Base-by-base conservation (phyloP, 2,113 vertebrate species). In the Castor canadensis region DNA sequence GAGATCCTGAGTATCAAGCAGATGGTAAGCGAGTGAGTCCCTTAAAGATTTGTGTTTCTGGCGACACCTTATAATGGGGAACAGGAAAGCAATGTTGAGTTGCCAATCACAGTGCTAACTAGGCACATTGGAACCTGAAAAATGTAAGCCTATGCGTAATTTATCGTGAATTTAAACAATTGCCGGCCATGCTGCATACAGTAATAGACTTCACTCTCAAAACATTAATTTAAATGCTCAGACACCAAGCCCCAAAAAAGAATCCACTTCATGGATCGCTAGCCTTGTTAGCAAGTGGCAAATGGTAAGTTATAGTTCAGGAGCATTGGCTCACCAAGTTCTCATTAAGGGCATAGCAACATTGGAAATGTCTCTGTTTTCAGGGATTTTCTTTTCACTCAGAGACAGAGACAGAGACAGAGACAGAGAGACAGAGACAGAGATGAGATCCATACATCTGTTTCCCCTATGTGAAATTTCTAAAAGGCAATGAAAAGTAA, bases 241-340 rank as follows among this genome's bases (percentile, higher is more conserved):
- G 95, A 96, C 72, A 89, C 84, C 94, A 97, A 98, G 97, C 40
- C 76, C 93, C 80, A 38, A 87, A 97, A 96, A 97, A 95, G 96
- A 97, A 95, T 97, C 97, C 97, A 97, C 96, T 98, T 98, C 97
- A 96, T 86, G 97, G 97, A 95, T 98, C 91, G 64, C 95, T 97
- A 94, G 93, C 95, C 90, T 97, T 97, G 95, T 97, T 98, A 98
- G 97, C 96, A 97, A 98, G 93, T 94, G 95, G 94, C 62, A 93
- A 96, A 96, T 43, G 69, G 82, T 97, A 98, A 97, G 97, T 89
- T 97, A 71, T 94, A 94, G 97, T 98, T 98, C 45, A 76, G 75
- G 84, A 94, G 73, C 93, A 89, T 47, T 76, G 40, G 71, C 73
- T 87, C 85, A 40, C 83, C 96, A 69, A 66, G 49, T 79, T 96